Evolutionary conservation across 53 echinoderm and acorn worm genomes (phyloP).

Genomic region (Astropecten irregularis): DNA sequence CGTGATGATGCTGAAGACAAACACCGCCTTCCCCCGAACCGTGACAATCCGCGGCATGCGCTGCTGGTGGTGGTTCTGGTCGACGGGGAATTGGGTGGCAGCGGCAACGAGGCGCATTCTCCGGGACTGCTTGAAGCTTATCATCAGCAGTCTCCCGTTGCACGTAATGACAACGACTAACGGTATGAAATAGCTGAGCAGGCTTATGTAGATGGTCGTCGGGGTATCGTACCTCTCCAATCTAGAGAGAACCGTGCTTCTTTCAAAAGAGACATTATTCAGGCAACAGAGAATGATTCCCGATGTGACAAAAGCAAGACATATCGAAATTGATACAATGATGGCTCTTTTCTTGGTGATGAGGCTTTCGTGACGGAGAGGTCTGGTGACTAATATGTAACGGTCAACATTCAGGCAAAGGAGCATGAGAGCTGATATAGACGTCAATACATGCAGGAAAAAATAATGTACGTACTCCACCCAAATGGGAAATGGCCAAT

Average conservation of each 20-base stretch:
- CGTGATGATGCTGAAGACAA: slow-evolving; percentile 5
- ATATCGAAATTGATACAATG: not conserved
- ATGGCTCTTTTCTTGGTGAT: not conserved
- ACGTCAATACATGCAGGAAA: slow-evolving; percentile 5
- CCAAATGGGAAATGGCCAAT: slow-evolving; percentile 8
- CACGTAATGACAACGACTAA: not conserved
- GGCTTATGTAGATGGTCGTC: not conserved
- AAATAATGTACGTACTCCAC: slow-evolving; percentile 10
- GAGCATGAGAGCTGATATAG: slow-evolving; percentile 12
- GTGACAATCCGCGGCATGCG: not conserved
- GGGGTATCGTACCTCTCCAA: slow-evolving; percentile 14
- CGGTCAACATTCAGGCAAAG: slow-evolving; percentile 8
- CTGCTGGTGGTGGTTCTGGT: not conserved
- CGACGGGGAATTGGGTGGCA: not conserved
- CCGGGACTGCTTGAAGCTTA: not conserved
- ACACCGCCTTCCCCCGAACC: not conserved
- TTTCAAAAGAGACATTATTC: not conserved
- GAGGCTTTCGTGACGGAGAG: not conserved
- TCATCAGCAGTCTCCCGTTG: not conserved
- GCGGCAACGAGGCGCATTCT: not conserved
- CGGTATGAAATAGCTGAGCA: not conserved
- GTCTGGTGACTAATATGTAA: slow-evolving; percentile 16
- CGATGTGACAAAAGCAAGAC: not conserved
- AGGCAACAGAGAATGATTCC: slow-evolving; percentile 6
- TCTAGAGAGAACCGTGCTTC: slow-evolving; percentile 2